Base-by-base conservation (phyloP, 2,113 vertebrate genomes). In the Himantopus leucocephalus region DNA sequence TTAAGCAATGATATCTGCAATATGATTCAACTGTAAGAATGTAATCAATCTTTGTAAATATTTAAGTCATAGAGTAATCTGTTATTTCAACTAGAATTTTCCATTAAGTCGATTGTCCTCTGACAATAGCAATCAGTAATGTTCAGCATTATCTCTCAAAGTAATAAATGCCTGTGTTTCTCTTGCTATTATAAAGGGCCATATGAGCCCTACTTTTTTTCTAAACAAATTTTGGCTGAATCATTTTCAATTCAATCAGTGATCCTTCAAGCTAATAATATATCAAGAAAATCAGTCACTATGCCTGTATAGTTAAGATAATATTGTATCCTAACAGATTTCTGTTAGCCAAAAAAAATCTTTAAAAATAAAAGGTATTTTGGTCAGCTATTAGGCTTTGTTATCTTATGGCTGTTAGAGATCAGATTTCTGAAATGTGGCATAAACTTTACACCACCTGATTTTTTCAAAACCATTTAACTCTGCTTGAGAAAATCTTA, bases 31-130 rank as follows among this genome's bases (percentile, higher is more conserved):
- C 34, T 82, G 9, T 45, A 73, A 85, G 30, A 87, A 79, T 70
- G 43, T 85, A 88, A 90, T 68, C 16, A 85, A 88, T 82, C 66
- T 94, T 64, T 76, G 62, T 73, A 95, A 95, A 73, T 90, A 79
- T 91, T 90, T 91, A 85, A 91, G 52, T 81, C 60, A 43, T 78
- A 67, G 7, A 60, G 23, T 43, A 91, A 75, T 90, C 68, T 79
- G 34, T 85, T 91, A 95, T 90, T 92, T 95, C 73, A 91, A 50
- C 55, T 50, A 91, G 47, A 89, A 78, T 87, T 27, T 82, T 90
- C 70, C 43, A 90, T 93, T 91, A 91, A 35, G 56, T 81, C 8
- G 1, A 93, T 94, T 96, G 62, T 95, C 45, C 34, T 81, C 34
- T 96, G 62, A 91, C 87, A 90, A 58, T 41, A 95, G 23, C 35